These are phyloP conservation scores for Bombus ignitus DNA, from an alignment of 1,140 invertebrate genomes.

Conservation along the genomic window DNA sequence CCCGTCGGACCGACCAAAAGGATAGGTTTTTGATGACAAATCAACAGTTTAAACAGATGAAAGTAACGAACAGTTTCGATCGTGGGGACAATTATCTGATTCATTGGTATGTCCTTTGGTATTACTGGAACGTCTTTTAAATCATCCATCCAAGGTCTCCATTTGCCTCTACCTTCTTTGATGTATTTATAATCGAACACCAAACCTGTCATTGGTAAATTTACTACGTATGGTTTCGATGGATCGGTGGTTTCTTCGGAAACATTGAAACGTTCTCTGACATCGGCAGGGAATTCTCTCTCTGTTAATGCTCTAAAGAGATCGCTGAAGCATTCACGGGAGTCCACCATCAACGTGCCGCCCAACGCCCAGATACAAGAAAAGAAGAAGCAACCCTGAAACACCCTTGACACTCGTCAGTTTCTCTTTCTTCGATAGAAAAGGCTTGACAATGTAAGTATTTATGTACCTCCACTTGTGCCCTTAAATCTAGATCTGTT, in stretches of 20 bases:
- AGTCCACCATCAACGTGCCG: conserved; percentile 89
- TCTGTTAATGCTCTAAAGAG: conserved; percentile 90
- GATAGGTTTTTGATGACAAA: conserved; percentile 91
- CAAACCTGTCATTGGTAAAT: conserved; percentile 89
- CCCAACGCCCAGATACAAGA: conserved; percentile 96
- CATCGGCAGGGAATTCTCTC: conserved; percentile 87
- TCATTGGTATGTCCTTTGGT: conserved; percentile 93
- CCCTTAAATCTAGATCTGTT: conserved; percentile 89
- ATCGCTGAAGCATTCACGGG: conserved; percentile 90
- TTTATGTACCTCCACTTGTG: conserved; percentile 87
- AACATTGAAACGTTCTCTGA: conserved; percentile 82
- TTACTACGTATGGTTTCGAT: conserved; percentile 88
- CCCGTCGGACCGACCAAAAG: conserved; percentile 96
- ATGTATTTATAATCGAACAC: conserved; percentile 96
- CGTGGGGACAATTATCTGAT: conserved; percentile 96
- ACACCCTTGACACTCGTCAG: neutral
- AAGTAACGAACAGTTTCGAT: conserved; percentile 93
- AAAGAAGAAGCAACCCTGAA: conserved; percentile 95
- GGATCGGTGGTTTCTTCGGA: conserved; percentile 84
- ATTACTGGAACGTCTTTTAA: conserved; percentile 90
- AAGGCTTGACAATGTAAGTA: neutral
- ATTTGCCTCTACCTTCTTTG: conserved; percentile 94
- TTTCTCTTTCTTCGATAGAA: neutral
- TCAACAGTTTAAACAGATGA: conserved; percentile 89
- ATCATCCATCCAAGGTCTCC: conserved; percentile 94